Base-by-base conservation (phyloP, 2,797 vertebrate genomes). In the Todus mexicanus region DNA sequence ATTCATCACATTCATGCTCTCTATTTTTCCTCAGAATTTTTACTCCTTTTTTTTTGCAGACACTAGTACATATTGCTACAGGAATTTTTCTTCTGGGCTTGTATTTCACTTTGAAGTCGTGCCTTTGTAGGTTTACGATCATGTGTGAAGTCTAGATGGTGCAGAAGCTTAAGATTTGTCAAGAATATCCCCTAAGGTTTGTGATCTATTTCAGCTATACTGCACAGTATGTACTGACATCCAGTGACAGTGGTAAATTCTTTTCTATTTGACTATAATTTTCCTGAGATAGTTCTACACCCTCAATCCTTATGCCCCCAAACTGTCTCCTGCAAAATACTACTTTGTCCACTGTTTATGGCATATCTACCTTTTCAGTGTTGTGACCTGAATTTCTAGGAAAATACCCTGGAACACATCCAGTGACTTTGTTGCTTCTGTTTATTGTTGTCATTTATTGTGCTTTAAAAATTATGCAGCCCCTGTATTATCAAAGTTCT, bases 101-200 rank as follows among this genome's bases (percentile, higher is more conserved):
- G 37, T 93, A 75, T 93, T 93, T 95, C 89, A 64, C 84, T 93
- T 95, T 92, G 81, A 90, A 95, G 87, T 87, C 57, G 84, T 82
- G 54, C 35, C 54, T 96, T 92, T 84, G 82, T 87, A 91, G 37
- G 82, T 92, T 96, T 96, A 92, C 80, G 76, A 91, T 93, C 89
- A 81, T 63, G 63, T 56, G 76, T 0, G 0, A 87, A 93, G 79
- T 51, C 72, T 83, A 83, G 91, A 85, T 89, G 89, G 72, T 86
- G 53, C 65, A 87, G 70, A 91, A 91, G 50, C 73, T 85, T 76
- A 89, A 90, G 78, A 93, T 95, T 91, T 95, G 87, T 92, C 91
- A 96, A 80, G 84, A 90, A 85, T 72, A 87, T 85, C 70, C 92
- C 73, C 65, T 69, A 87, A 91, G 95, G 91, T 93, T 88, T 94